A percentile compares a stretch with the other conserved stretches of the same genome.
phyloP scores from a whole-genome alignment of 2,113 vertebrate species.

The Antennarius striatus region DNA sequence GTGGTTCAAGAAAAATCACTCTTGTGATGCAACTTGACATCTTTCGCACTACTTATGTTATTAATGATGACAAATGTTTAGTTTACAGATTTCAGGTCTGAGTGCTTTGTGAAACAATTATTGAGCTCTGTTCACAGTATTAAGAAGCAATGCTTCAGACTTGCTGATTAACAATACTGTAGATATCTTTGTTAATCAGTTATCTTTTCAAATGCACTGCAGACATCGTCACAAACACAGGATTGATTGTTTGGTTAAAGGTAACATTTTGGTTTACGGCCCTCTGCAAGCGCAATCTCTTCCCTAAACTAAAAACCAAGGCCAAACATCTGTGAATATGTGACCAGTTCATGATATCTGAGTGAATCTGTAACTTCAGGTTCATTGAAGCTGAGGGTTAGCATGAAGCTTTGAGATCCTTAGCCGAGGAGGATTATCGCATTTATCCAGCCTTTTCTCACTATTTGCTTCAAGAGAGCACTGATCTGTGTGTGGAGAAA shows the following conservation, averaged over 20 bases:
- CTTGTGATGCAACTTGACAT: no score
- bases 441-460: slow-evolving; percentile 57
- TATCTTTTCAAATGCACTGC: slow-evolving; percentile 6
- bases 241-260: slow-evolving; percentile 21
- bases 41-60: no score
- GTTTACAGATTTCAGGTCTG: no score
- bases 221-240: slow-evolving; percentile 4
- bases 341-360: slow-evolving; percentile 56
- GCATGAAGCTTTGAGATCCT: slow-evolving; percentile 45
- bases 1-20: no score
- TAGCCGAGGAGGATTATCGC: slow-evolving; percentile 50
- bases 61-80: no score
- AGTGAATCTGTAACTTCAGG: slow-evolving; percentile 51
- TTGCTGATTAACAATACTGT: no score
- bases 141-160: no score
- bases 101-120: no score
- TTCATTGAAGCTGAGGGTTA: slow-evolving; percentile 27
- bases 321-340: slow-evolving; percentile 53
- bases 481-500: slow-evolving; percentile 48
- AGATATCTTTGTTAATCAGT: background rate
- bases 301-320: slow-evolving; percentile 52
- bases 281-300: slow-evolving; percentile 39
- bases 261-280: slow-evolving; percentile 27
- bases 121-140: no score
- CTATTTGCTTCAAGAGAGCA: slow-evolving; percentile 52